phyloP scores from a whole-genome alignment of 2,113 vertebrate genomes.

The Atlantisia rogersi region DNA sequence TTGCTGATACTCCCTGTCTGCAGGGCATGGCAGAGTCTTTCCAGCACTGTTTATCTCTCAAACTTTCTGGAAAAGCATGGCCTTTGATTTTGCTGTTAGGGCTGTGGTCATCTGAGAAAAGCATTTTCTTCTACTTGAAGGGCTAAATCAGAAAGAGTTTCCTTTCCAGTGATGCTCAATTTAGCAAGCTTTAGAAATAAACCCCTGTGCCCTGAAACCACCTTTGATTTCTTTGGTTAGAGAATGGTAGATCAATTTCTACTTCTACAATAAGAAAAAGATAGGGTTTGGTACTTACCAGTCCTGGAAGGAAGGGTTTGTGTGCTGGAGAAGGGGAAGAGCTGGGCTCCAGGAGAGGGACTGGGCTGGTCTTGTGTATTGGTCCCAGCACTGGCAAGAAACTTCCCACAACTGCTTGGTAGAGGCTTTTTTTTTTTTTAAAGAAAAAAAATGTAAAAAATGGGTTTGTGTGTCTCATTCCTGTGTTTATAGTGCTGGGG shows the following conservation, averaged over 20 bases:
- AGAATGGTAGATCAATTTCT: not conserved
- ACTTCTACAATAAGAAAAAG: not conserved
- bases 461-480: slow-evolving; percentile 77
- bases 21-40: not conserved
- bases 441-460: not conserved
- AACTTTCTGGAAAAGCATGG: not conserved
- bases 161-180: not conserved
- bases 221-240: not conserved
- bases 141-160: not conserved
- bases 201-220: not conserved
- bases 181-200: not conserved
- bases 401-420: slow-evolving; percentile 49
- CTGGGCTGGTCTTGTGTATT: not conserved
- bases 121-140: not conserved
- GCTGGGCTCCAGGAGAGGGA: not conserved
- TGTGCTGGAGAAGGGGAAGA: slow-evolving; percentile 11
- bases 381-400: slow-evolving; percentile 24
- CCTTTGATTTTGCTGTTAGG: not conserved
- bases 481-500: slow-evolving; percentile 78
- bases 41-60: not conserved
- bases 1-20: not conserved
- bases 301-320: slow-evolving; percentile 15
- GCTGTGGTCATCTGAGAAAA: not conserved
- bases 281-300: slow-evolving; percentile 73
- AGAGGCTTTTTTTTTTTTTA: slow-evolving; percentile 45